phyloP scores from a whole-genome alignment of 2,888 invertebrate genomes.

The Podotricha telesiphe region DNA sequence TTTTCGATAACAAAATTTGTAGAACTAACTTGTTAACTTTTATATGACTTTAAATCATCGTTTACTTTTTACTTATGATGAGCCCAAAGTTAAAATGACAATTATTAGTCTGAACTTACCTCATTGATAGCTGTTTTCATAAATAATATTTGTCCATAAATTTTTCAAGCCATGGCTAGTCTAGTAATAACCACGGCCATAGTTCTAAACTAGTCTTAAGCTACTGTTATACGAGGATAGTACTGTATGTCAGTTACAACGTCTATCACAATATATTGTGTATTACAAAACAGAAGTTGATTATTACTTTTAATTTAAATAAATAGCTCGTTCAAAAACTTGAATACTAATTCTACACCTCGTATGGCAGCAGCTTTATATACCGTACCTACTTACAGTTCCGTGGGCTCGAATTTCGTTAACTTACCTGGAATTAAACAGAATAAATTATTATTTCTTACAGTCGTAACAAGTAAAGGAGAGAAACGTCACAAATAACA shows the following conservation, averaged over 20 bases:
- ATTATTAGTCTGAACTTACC: not conserved
- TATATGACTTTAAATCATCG: too few relatives aligned
- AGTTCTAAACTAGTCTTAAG: conserved; percentile 2
- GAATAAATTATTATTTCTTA: conserved; percentile 45
- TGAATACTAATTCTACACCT: conserved; percentile 14
- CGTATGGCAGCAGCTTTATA: conserved; percentile 19
- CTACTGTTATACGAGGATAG: conserved; percentile 5
- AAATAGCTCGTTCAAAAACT: conserved; percentile 9
- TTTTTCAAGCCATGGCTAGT: not conserved
- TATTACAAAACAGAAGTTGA: conserved; percentile 24
- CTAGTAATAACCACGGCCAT: not conserved
- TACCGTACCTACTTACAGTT: conserved; percentile 26
- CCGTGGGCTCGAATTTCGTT: conserved; percentile 65
- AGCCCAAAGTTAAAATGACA: not conserved
- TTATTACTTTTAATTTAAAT: conserved; percentile 21
- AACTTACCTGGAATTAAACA: conserved; percentile 80
- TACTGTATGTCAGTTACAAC: not conserved
- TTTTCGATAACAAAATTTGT: not conserved
- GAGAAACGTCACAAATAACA: conserved; percentile 48
- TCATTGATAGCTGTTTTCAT: not conserved
- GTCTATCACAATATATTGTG: conserved; percentile 17
- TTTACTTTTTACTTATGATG: not conserved
- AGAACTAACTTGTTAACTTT: too few relatives aligned
- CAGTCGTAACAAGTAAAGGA: conserved; percentile 35
- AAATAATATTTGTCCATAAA: not conserved